Conservation (phyloP, 2,797 vertebrate species). For the Euphonia xanthogaster region DNA sequence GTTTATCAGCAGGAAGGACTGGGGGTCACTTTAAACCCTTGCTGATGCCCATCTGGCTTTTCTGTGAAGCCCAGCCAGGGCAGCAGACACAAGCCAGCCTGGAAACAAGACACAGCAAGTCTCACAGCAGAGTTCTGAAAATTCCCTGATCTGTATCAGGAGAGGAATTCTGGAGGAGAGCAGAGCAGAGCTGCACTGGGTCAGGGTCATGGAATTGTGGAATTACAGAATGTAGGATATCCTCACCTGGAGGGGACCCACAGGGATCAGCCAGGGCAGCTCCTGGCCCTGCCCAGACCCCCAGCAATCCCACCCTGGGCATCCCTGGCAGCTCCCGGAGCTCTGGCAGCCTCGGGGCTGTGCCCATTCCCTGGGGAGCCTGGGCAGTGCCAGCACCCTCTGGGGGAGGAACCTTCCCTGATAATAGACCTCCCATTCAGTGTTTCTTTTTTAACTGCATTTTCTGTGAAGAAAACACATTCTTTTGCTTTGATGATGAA, state of each 20-base stretch:
- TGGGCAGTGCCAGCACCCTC: neutral
- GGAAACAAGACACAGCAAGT: neutral
- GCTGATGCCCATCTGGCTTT: neutral
- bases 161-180: neutral
- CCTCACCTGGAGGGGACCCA: neutral
- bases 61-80: neutral
- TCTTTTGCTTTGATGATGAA: neutral
- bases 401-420: neutral
- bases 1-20: neutral
- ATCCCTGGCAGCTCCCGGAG: neutral
- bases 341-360: rapidly evolving
- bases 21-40: neutral
- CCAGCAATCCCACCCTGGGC: neutral
- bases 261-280: rapidly evolving
- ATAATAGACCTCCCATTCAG: neutral
- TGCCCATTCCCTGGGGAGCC: neutral
- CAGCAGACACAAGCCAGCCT: neutral
- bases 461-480: neutral
- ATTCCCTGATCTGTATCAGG: neutral
- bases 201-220: rapidly evolving
- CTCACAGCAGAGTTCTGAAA: neutral
- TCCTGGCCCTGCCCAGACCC: neutral
- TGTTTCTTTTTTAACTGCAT: neutral
- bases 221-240: neutral
- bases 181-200: neutral